Evolutionary conservation across 1,140 invertebrate genomes (phyloP).

Genomic region (Leptestheria dahalacensis): DNA sequence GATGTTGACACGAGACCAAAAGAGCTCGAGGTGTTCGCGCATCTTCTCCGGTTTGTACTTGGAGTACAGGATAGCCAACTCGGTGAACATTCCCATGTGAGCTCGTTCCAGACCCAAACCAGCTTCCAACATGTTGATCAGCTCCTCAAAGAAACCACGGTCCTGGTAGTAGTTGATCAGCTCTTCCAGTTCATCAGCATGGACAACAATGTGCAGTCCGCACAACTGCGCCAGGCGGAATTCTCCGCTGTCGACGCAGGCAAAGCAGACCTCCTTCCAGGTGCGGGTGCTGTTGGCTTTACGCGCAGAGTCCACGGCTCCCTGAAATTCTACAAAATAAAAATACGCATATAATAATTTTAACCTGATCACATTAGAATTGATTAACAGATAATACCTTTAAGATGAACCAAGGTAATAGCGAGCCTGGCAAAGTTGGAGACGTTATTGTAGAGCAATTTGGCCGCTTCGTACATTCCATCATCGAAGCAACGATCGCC

Average conservation of each 20-base stretch:
- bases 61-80: conserved; percentile 89
- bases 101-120: conserved; percentile 91
- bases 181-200: conserved; percentile 98
- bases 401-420: conserved; percentile 91
- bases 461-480: conserved; percentile 95
- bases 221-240: conserved; percentile 98
- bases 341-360: background rate
- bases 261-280: conserved; percentile 99
- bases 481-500: conserved; percentile 97
- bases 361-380: background rate
- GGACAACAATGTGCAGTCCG: conserved; percentile 97
- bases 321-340: conserved; percentile 67
- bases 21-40: conserved; percentile 96
- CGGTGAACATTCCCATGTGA: conserved; percentile 99
- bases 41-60: conserved; percentile 98
- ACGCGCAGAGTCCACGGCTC: conserved; percentile 92
- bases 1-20: conserved; percentile 99
- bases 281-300: conserved; percentile 97
- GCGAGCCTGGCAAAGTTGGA: conserved; percentile 96
- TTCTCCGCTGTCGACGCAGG: conserved; percentile 95
- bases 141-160: conserved; percentile 93
- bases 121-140: conserved; percentile 91
- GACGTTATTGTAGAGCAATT: conserved; percentile 95
- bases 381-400: conserved; percentile 25
- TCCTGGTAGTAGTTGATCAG: conserved; percentile 97